Conservation (phyloP, 2,113 vertebrate genomes). For the Bambusicola thoracicus region DNA sequence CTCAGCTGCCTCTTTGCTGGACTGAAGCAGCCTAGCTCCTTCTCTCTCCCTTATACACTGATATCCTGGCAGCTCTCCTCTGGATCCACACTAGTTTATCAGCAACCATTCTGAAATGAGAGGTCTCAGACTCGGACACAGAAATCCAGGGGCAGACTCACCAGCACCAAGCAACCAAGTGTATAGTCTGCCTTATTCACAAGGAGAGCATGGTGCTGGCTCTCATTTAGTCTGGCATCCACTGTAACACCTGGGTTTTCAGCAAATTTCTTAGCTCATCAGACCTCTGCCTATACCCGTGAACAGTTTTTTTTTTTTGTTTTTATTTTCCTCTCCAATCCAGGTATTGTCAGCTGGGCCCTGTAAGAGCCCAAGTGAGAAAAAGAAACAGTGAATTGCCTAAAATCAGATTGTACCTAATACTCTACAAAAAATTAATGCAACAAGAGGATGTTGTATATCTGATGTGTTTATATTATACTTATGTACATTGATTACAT, state of each 20-base stretch:
- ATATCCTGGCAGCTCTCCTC: background rate
- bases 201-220: background rate
- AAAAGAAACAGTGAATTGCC: background rate
- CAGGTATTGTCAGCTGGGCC: background rate
- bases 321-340: background rate
- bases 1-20: background rate
- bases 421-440: too few relatives aligned
- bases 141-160: background rate
- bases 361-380: background rate
- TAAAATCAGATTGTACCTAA: background rate
- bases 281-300: background rate
- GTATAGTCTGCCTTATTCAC: rapidly evolving
- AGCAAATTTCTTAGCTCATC: background rate
- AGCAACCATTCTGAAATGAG: background rate
- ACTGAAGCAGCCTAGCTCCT: background rate
- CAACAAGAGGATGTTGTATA: too few relatives aligned
- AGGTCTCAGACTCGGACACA: background rate
- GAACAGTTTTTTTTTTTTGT: background rate
- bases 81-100: background rate
- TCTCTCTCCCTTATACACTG: background rate
- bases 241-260: background rate
- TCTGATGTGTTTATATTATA: too few relatives aligned
- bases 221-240: background rate
- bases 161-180: background rate
- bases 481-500: background rate